Evolutionary conservation across 2,888 invertebrate genomes (phyloP).

Genomic region (Gnatocerus cornutus): DNA sequence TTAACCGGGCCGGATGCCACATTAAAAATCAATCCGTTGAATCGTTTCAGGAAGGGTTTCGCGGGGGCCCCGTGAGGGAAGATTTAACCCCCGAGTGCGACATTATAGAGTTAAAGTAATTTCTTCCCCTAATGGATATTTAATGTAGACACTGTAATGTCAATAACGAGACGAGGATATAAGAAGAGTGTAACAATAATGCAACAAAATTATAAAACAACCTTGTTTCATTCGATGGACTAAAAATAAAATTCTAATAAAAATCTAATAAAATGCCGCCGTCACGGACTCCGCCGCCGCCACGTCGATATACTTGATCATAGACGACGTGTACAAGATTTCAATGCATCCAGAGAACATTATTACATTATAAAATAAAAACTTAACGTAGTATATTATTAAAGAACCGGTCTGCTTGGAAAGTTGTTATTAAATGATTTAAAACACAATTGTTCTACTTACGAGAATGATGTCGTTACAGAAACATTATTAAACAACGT

Average conservation of each 20-base stretch:
- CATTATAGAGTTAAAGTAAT: slow-evolving; percentile 10
- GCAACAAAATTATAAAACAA: slow-evolving; percentile 53
- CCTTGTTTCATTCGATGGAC: slow-evolving; percentile 46
- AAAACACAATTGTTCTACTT: slow-evolving; percentile 67
- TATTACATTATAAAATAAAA: slow-evolving; percentile 62
- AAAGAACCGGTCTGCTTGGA: slow-evolving; percentile 65
- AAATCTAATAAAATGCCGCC: slow-evolving; percentile 52
- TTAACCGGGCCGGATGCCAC: slow-evolving; percentile 24
- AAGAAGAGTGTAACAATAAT: slow-evolving; percentile 45
- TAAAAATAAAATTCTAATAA: slow-evolving; percentile 55
- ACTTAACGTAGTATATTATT: slow-evolving; percentile 60
- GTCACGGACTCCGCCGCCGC: slow-evolving; percentile 19
- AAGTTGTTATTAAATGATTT: slow-evolving; percentile 68
- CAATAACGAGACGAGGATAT: neutral
- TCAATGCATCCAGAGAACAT: slow-evolving; percentile 51
- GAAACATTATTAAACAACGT: slow-evolving; percentile 59
- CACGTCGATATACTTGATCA: slow-evolving; percentile 34
- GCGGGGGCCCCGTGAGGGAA: neutral
- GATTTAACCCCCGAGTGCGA: slow-evolving; percentile 13
- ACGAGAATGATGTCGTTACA: slow-evolving; percentile 66
- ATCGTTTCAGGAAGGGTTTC: neutral
- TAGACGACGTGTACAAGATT: slow-evolving; percentile 48
- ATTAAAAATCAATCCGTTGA: slow-evolving; percentile 36
- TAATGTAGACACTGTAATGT: slow-evolving; percentile 19
- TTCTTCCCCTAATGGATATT: slow-evolving; percentile 28